phyloP scores from a whole-genome alignment of 2,888 invertebrate genomes.

The Cephus sareptanus region DNA sequence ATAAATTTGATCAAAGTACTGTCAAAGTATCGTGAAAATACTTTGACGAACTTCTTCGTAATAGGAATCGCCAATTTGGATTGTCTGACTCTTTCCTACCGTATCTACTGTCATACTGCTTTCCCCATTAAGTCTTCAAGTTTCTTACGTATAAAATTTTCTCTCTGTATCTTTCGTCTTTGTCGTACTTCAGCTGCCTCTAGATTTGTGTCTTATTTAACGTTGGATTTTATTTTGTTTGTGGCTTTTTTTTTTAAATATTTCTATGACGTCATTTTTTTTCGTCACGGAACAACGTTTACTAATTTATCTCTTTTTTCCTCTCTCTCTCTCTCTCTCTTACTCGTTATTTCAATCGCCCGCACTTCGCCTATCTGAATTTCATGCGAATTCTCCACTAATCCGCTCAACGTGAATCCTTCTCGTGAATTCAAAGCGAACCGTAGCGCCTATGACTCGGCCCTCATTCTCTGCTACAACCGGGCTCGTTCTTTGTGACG shows the following conservation, averaged over 20 bases:
- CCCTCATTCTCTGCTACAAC: neutral
- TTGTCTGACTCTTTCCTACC: too few species aligned
- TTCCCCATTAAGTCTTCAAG: neutral
- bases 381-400: neutral
- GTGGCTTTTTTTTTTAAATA: too few species aligned
- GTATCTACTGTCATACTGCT: neutral
- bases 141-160: neutral
- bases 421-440: neutral
- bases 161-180: neutral
- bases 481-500: neutral
- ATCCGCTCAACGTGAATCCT: neutral
- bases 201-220: neutral
- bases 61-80: too few species aligned
- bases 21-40: neutral
- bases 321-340: neutral
- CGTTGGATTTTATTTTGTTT: neutral
- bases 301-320: neutral
- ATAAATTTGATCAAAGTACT: neutral
- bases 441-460: neutral
- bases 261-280: too few species aligned
- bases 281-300: too few species aligned
- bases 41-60: too few species aligned
- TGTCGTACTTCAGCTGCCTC: neutral
- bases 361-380: neutral
- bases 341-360: constrained; percentile 9